Evolutionary conservation across 35 echinoderm and acorn worm genomes (phyloP).

Genomic region (Ophioderma brevispina): DNA sequence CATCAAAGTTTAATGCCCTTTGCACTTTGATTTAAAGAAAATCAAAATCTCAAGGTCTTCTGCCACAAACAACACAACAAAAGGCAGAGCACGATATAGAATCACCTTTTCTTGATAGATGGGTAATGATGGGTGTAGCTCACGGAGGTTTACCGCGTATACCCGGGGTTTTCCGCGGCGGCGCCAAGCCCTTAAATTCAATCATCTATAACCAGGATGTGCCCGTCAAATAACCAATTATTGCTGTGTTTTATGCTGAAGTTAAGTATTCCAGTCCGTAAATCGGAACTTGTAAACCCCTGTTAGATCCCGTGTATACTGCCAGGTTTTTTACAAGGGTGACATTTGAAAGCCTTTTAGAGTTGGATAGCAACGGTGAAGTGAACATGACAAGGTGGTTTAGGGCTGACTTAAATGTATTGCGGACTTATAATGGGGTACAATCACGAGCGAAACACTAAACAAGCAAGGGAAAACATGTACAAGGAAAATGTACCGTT

Average conservation of each 20-base stretch:
- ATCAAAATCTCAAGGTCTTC: too few species aligned
- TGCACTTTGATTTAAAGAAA: too few species aligned
- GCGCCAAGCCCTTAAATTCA: not conserved
- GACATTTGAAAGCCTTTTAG: not conserved
- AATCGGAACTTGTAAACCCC: slow-evolving; percentile 9
- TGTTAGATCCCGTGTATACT: not conserved
- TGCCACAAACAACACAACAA: not conserved
- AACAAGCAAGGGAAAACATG: not conserved
- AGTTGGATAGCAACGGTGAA: not conserved
- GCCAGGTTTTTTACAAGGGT: not conserved
- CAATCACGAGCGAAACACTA: too few species aligned
- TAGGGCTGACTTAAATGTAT: slow-evolving; percentile 3
- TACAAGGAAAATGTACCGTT: not conserved
- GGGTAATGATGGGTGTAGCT: not conserved
- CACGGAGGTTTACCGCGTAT: not conserved
- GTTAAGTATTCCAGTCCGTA: not conserved
- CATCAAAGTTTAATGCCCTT: too few species aligned
- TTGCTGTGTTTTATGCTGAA: not conserved
- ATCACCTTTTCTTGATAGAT: not conserved
- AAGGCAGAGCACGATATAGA: not conserved
- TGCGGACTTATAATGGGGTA: not conserved
- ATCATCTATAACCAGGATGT: not conserved
- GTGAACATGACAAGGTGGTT: not conserved
- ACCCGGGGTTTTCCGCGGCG: not conserved
- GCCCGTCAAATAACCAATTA: not conserved